Base-by-base conservation (phyloP, 2,888 invertebrate species). In the Torymus aiolomorphi region DNA sequence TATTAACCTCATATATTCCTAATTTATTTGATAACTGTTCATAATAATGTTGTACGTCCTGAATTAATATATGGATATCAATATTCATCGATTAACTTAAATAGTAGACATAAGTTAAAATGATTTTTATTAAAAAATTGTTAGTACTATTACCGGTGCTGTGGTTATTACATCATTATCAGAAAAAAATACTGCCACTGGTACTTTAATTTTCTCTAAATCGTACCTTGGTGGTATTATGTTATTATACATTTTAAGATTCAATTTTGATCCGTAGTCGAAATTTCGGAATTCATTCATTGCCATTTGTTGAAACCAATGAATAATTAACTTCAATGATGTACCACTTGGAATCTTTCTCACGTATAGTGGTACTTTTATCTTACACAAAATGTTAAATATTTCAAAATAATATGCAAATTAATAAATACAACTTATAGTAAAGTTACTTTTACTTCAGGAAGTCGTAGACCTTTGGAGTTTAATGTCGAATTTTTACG, bases 31-130 rank as follows among this genome's bases (percentile, higher is more conserved):
- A 90, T n/a, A 95, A 86, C 74, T 92, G 89, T 0, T 90, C 88
- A 67, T 92, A 92, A 54, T 95, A 88, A 70, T 91, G 91, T 12
- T 91, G 87, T 0, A 94, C 94, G 86, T 95, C 95, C 88, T 92
- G 86, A 52, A 89, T 69, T n/a, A 16, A 61, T 12, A 61, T 12
- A 54, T 24, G 8, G 10, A 14, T 56, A 20, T 56, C 20, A 54
- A 24, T 24, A 67, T 54, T 49, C 16, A 62, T 42, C 42, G 16
- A 0, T 20, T 54, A 14, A 24, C 1, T 54, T 42, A 5, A 5
- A 5, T 8, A 42, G 51, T 8, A 12, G 0, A 4, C n/a, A 51
- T 5, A 18, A 12, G 18, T 51, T 51, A 3, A 51, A 8, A 5
- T 66, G 3, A 49, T 4, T 16, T 66, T 42, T 42, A 42, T 0